phyloP scores from a whole-genome alignment of 2,113 vertebrate species.

The Hippolais icterina region DNA sequence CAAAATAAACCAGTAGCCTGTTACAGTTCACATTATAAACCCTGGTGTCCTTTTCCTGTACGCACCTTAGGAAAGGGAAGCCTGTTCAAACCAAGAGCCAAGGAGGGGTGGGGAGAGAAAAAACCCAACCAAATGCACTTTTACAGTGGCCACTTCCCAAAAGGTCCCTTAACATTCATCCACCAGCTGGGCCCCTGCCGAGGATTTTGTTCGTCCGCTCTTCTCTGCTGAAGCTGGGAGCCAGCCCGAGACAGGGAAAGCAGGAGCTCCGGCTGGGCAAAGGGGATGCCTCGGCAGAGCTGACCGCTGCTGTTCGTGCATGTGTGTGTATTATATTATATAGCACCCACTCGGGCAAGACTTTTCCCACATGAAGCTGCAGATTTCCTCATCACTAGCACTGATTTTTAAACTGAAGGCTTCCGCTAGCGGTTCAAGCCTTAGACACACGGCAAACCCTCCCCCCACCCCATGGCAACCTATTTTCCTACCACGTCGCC shows the following conservation, averaged over 20 bases:
- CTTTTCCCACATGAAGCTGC: background rate
- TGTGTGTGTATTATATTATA: slow-evolving; percentile 63
- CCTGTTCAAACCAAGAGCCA: slow-evolving; percentile 28
- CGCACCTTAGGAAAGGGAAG: slow-evolving; percentile 65
- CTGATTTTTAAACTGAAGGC: slow-evolving; percentile 20
- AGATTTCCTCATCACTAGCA: slow-evolving; percentile 36
- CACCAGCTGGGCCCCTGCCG: background rate
- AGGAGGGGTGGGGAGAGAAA: background rate
- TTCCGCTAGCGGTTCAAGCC: slow-evolving; percentile 12
- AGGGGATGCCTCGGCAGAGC: background rate
- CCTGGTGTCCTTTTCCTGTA: slow-evolving; percentile 49
- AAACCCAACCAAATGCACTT: background rate
- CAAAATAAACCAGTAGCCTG: slow-evolving; percentile 73
- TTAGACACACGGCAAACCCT: background rate
- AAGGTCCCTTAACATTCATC: background rate
- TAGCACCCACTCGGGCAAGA: background rate
- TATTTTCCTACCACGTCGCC: slow-evolving; percentile 7
- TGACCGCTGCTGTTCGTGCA: background rate
- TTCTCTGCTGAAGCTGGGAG: slow-evolving; percentile 11
- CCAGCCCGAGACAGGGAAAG: background rate
- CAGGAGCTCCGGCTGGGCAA: background rate
- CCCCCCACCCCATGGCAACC: background rate
- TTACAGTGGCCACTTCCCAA: background rate
- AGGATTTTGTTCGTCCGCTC: slow-evolving; percentile 2
- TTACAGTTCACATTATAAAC: slow-evolving; percentile 76